Conservation (phyloP, 2,113 vertebrate species). For the Pyrgilauda ruficollis region DNA sequence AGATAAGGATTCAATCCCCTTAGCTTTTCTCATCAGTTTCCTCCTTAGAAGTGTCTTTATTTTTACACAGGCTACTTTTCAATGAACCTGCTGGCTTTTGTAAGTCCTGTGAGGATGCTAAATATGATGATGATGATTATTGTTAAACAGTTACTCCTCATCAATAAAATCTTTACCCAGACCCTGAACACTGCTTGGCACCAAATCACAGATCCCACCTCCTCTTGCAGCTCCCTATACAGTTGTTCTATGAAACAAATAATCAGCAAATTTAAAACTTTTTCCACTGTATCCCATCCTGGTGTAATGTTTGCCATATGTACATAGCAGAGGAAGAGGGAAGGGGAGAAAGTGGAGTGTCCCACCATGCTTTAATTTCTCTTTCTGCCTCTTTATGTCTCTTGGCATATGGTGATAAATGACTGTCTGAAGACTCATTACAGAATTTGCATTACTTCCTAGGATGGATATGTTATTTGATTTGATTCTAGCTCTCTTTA, state of each 20-base stretch:
- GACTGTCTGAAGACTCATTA: background rate
- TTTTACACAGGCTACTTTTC: background rate
- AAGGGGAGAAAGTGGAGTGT: background rate
- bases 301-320: background rate
- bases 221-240: background rate
- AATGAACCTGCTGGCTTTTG: background rate
- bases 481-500: background rate
- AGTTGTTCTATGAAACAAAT: background rate
- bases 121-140: fast-evolving
- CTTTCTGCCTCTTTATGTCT: background rate
- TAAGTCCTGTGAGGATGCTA: background rate
- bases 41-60: background rate
- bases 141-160: background rate
- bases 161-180: background rate
- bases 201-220: background rate
- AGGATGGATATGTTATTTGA: background rate
- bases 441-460: background rate
- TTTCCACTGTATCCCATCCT: background rate
- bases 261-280: background rate
- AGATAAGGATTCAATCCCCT: background rate
- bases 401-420: background rate
- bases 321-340: background rate
- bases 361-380: background rate
- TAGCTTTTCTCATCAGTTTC: background rate
- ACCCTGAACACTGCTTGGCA: background rate